Percentiles rank a stretch among this genome's conserved stretches.
Evolutionary conservation across 2,113 vertebrate species (phyloP).

Genomic region (Chrysemys picta): DNA sequence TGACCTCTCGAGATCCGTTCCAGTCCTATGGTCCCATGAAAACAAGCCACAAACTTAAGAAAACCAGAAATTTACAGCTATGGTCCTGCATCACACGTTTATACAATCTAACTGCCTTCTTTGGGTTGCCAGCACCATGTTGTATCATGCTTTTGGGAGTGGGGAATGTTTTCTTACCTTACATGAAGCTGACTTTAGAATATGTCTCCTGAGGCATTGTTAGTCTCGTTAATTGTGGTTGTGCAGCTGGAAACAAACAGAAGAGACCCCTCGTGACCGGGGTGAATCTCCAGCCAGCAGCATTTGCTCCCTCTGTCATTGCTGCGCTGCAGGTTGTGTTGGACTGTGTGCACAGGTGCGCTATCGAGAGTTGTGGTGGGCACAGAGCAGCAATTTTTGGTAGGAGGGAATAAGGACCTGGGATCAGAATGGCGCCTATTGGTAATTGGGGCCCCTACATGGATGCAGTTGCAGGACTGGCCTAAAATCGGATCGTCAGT

Average conservation of each 20-base stretch:
- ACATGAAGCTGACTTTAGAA: background rate
- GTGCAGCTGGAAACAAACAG: background rate
- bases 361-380: too few species aligned
- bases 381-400: too few species aligned
- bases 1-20: too few species aligned
- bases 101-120: background rate
- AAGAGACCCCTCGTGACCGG: background rate
- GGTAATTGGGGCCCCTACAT: background rate
- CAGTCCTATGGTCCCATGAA: background rate
- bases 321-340: too few species aligned
- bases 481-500: too few species aligned
- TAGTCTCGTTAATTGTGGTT: background rate
- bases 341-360: too few species aligned
- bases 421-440: background rate
- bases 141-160: background rate
- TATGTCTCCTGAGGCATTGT: background rate
- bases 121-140: background rate
- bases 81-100: fast-evolving
- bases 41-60: background rate
- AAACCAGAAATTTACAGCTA: background rate
- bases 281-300: background rate
- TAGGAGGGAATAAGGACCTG: background rate
- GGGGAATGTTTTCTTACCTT: background rate
- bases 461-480: background rate
- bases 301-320: too few species aligned